Evolutionary conservation across 2,113 vertebrate species (phyloP).

Genomic region (Alligator sinensis): DNA sequence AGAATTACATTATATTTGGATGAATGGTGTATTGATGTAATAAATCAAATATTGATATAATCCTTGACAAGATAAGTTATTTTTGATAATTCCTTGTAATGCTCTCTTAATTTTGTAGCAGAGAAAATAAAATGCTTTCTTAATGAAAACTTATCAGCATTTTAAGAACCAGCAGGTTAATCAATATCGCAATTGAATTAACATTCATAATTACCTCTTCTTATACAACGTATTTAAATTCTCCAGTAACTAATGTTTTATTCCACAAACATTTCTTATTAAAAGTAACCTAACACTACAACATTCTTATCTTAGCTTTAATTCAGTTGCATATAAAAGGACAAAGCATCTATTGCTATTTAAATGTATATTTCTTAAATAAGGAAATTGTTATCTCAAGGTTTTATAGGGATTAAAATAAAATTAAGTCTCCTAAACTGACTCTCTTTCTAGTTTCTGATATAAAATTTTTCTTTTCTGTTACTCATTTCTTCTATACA

Average conservation of each 20-base stretch:
- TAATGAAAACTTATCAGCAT: conserved; percentile 24
- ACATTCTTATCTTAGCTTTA: background rate
- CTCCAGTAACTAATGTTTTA: background rate
- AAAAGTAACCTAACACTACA: background rate
- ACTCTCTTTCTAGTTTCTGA: background rate
- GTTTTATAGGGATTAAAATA: conserved; percentile 22
- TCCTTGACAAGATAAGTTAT: background rate
- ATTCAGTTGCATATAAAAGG: background rate
- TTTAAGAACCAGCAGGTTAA: background rate
- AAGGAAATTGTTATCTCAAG: background rate
- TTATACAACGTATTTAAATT: conserved; percentile 3
- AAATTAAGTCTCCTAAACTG: background rate
- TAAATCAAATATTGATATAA: background rate
- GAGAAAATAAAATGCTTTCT: background rate
- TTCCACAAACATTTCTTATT: background rate
- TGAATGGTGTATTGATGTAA: background rate
- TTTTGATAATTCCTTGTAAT: background rate
- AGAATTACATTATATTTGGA: background rate
- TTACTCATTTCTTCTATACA: conserved; percentile 8
- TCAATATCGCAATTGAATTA: conserved; percentile 10
- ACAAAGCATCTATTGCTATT: background rate
- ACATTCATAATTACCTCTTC: background rate
- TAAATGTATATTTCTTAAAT: background rate
- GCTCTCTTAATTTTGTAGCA: background rate
- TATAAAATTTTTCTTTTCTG: background rate